phyloP scores from a whole-genome alignment of 2,113 vertebrate genomes.

The Capricornis sumatraensis region DNA sequence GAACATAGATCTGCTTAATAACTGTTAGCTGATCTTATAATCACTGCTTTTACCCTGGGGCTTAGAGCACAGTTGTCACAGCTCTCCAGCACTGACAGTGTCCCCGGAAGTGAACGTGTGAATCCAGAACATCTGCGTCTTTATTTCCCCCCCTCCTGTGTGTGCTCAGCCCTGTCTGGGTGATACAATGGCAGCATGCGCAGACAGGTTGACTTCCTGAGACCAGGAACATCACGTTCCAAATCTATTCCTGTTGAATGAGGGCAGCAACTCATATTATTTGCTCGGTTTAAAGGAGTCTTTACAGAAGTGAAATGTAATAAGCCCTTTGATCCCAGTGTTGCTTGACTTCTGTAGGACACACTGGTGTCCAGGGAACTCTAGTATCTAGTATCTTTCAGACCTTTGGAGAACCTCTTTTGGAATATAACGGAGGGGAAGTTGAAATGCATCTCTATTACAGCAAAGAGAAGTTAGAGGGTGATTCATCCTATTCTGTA shows the following conservation, averaged over 20 bases:
- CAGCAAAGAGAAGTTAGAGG: slow-evolving; percentile 15
- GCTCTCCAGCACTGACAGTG: background rate
- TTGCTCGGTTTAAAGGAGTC: background rate
- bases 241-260: background rate
- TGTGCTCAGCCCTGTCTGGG: background rate
- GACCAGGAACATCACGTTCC: background rate
- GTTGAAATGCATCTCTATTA: slow-evolving; percentile 25
- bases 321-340: background rate
- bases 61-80: background rate
- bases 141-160: background rate
- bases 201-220: background rate
- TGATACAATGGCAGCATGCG: background rate
- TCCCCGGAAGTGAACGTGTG: background rate
- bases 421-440: slow-evolving; percentile 15
- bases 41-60: background rate
- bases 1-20: background rate
- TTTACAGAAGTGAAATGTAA: background rate
- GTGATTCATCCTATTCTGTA: slow-evolving; percentile 42
- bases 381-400: background rate
- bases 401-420: background rate
- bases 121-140: background rate
- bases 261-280: background rate
- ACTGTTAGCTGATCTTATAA: background rate
- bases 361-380: background rate
- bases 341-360: slow-evolving; percentile 6